Evolutionary conservation across 2,888 invertebrate genomes (phyloP).

Genomic region (Ecdyonurus torrentis): DNA sequence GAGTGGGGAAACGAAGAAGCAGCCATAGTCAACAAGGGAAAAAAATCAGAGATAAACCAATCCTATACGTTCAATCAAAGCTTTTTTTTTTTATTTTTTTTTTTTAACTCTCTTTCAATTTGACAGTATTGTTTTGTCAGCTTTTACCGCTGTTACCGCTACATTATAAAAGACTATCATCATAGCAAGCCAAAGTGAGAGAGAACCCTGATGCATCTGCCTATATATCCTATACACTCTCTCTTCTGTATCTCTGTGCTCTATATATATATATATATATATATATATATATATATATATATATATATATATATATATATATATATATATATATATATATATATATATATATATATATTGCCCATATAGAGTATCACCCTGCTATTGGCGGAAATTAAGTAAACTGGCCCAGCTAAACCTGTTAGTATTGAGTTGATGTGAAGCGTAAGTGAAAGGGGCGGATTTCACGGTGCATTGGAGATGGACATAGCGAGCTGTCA

Average conservation of each 20-base stretch:
- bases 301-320: no score
- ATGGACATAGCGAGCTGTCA: neutral
- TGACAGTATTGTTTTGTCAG: neutral
- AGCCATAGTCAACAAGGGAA: no score
- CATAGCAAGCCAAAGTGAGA: no score
- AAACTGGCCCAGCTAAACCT: constrained; percentile 1
- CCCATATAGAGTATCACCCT: neutral
- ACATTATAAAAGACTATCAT: neutral
- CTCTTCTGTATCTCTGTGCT: no score
- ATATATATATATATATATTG: no score
- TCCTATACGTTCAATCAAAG: neutral
- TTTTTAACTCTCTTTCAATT: neutral
- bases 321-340: no score
- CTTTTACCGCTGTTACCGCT: neutral
- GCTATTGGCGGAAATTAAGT: constrained; percentile 1
- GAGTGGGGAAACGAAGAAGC: no score
- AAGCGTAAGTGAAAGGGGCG: neutral
- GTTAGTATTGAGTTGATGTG: neutral
- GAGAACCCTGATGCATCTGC: neutral
- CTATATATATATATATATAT: no score
- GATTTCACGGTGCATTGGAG: constrained; percentile 1
- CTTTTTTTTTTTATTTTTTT: neutral
- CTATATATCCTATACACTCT: neutral
- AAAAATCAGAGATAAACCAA: no score
- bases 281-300: no score